A percentile compares a stretch with the other conserved stretches of the same genome.
phyloP scores from a whole-genome alignment of 2,888 invertebrate species.

The Hedya salicella region DNA sequence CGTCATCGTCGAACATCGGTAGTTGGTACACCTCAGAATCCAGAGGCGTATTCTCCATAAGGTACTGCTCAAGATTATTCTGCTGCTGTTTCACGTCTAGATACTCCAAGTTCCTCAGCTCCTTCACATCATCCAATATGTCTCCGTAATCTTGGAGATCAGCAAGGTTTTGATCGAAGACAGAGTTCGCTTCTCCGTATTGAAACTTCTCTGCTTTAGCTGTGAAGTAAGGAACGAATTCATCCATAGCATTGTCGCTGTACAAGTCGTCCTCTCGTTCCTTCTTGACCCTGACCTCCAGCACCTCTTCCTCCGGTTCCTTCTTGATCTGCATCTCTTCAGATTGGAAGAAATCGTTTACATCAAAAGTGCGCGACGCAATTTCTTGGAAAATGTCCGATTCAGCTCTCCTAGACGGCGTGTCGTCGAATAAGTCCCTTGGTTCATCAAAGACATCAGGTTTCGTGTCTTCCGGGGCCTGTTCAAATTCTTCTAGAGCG shows the following conservation, averaged over 20 bases:
- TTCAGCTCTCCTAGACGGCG: constrained; percentile 48
- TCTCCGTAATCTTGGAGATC: constrained; percentile 85
- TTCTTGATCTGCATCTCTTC: constrained; percentile 76
- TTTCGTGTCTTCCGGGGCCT: constrained; percentile 45
- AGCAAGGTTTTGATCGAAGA: constrained; percentile 85
- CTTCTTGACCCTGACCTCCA: constrained; percentile 67
- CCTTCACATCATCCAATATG: constrained; percentile 69
- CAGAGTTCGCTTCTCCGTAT: constrained; percentile 72
- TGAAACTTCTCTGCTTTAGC: constrained; percentile 69
- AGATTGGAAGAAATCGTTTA: constrained; percentile 73
- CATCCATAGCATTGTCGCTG: constrained; percentile 77
- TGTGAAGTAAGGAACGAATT: constrained; percentile 75
- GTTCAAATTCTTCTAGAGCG: constrained; percentile 72
- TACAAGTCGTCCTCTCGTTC: constrained; percentile 71
- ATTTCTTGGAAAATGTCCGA: constrained; percentile 75
- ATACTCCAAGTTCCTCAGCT: constrained; percentile 70
- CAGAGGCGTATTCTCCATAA: constrained; percentile 76
- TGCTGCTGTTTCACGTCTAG: constrained; percentile 74
- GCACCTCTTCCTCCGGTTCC: constrained; percentile 58
- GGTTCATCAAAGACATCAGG: constrained; percentile 3
- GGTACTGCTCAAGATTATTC: constrained; percentile 73
- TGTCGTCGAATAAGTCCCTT: constrained; percentile 7
- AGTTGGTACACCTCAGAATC: constrained; percentile 72
- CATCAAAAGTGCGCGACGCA: constrained; percentile 75
- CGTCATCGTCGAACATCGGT: constrained; percentile 77